Base-by-base conservation (phyloP, 1,140 invertebrate genomes). In the Dinoponera quadriceps region DNA sequence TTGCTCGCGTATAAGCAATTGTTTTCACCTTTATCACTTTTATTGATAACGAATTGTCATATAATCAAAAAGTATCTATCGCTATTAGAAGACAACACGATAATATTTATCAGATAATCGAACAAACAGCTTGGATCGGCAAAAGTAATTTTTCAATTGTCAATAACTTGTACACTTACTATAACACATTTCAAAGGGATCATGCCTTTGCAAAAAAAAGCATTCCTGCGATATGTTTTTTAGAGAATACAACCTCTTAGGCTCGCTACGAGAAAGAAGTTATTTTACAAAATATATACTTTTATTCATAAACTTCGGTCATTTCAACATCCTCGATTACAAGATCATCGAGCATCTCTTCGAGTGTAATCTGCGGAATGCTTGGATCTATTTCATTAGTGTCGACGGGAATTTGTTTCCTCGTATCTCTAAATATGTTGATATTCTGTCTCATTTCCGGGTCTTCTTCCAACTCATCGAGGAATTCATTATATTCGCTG, bases 381-480 rank as follows among this genome's bases (percentile, higher is more conserved):
- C 95, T 96, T 2, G 96, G 96, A 91, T 97, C 97, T 59, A 96
- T 95, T 60, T 96, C 95, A 78, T 94, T 86, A 33, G 94, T 92
- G 91, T 98, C 97, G 48, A 97, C 96, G 1, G 95, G 94, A 69
- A 96, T 94, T 44, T 94, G 92, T 89, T 97, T 97, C 75, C 94
- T 95, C 7, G 91, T 89, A 90, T 98, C 97, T 91, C 96, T 97
- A 94, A 98, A 99, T 77, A 99, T 99, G 91, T 99, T 99, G 51
- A 99, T 95, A 92, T 99, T 97, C 90, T 98, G 96, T 83, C 99
- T 96, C 78, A 98, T 95, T 44, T 96, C 96, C 25, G 96, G 96
- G 94, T 99, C 98, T 94, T 99, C 99, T 94, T 99, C 99, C 66
- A 99, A 93, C 92, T 99, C 99, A 90, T 99, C 98, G 92, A 99